These are phyloP conservation scores for Gracilinanus agilis DNA, from an alignment of 2,113 vertebrate species.

Conservation along the genomic window DNA sequence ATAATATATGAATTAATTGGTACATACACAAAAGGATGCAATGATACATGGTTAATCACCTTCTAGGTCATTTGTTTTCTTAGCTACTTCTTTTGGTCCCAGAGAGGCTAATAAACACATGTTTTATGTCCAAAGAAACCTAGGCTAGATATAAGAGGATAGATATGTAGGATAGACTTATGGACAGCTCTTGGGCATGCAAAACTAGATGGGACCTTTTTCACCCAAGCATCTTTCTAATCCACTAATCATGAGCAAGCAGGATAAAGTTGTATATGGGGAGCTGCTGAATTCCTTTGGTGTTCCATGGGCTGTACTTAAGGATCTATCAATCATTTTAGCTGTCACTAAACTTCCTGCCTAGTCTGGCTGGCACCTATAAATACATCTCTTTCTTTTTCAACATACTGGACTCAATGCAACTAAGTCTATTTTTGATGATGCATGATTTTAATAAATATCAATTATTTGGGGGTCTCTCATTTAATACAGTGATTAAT, in stretches of 20 bases:
- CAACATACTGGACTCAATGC: background rate
- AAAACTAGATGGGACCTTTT: background rate
- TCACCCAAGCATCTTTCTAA: background rate
- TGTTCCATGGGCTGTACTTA: background rate
- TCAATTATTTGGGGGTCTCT: background rate
- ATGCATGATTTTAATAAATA: background rate
- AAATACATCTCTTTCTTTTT: background rate
- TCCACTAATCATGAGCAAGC: background rate
- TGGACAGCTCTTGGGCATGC: background rate
- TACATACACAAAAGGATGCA: background rate
- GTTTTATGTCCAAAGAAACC: background rate
- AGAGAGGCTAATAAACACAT: background rate
- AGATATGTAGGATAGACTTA: background rate
- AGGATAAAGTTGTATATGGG: background rate
- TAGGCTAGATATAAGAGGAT: background rate
- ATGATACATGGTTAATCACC: background rate
- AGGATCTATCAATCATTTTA: background rate
- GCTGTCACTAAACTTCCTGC: background rate
- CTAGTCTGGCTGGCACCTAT: background rate
- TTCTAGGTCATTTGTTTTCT: background rate
- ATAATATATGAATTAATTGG: background rate
- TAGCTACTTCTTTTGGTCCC: background rate
- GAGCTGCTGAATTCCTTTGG: background rate
- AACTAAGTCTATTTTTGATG: background rate
- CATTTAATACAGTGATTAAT: background rate